A percentile compares a stretch with the other conserved stretches of the same genome.
phyloP scores from a whole-genome alignment of 2,113 vertebrate species.

The Cisticola juncidis region DNA sequence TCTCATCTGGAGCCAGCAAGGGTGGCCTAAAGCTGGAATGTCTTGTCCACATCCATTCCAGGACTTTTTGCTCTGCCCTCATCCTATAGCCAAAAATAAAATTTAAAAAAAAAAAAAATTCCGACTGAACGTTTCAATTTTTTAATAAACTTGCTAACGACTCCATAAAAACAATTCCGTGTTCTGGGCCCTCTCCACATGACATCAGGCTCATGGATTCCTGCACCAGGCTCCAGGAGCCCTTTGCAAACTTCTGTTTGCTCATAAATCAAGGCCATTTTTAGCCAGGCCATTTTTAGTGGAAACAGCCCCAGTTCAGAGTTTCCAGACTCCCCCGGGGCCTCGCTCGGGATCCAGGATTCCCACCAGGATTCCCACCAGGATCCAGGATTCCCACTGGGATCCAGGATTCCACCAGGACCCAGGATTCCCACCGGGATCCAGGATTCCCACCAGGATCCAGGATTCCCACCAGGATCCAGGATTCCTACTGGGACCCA shows the following conservation, averaged over 20 bases:
- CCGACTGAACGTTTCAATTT: background rate
- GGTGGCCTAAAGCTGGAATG: background rate
- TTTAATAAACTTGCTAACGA: constrained; percentile 1
- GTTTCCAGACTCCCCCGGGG: background rate
- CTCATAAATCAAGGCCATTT: background rate
- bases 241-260: background rate
- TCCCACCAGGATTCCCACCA: background rate
- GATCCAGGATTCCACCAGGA: background rate
- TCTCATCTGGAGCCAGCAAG: background rate
- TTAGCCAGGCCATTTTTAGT: background rate
- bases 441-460: background rate
- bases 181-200: constrained; percentile 6
- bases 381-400: background rate
- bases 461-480: background rate
- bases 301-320: background rate
- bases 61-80: background rate
- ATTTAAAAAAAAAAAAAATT: background rate
- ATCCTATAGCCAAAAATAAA: background rate
- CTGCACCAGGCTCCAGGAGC: background rate
- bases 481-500: no score
- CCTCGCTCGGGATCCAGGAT: background rate
- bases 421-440: background rate
- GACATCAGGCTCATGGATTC: constrained; percentile 18
- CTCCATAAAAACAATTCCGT: background rate
- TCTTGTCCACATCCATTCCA: background rate